These are phyloP conservation scores for Phrixothrix hirtus DNA, from an alignment of 2,888 invertebrate genomes.

Conservation along the genomic window DNA sequence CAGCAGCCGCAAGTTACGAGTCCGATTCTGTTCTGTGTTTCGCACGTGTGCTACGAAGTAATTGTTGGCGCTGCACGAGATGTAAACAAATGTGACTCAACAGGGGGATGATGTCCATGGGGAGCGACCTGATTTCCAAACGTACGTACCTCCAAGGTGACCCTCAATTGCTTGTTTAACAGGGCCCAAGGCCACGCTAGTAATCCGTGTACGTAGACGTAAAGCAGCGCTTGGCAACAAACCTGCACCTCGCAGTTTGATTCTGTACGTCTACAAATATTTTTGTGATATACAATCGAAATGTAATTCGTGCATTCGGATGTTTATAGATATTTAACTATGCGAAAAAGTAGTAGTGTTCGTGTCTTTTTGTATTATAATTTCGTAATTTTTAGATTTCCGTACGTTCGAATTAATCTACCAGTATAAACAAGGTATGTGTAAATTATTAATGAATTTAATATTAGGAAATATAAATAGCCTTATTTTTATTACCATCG, in stretches of 20 bases:
- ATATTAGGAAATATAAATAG: too few species aligned
- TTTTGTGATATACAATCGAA: conserved; percentile 38
- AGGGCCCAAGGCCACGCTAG: conserved; percentile 44
- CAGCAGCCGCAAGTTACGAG: conserved; percentile 8
- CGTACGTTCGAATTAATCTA: too few species aligned
- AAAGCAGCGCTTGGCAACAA: conserved; percentile 47
- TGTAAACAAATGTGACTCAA: conserved; percentile 31
- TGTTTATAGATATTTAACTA: conserved; percentile 7
- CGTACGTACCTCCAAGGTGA: conserved; percentile 46
- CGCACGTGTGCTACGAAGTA: conserved; percentile 3
- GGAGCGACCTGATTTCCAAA: conserved; percentile 32
- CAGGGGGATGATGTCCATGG: conserved; percentile 37
- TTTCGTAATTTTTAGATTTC: too few species aligned
- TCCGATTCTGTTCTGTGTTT: neutral
- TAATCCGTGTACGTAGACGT: conserved; percentile 44
- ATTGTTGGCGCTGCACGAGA: conserved; percentile 7
- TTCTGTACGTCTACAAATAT: conserved; percentile 46
- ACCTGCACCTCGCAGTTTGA: conserved; percentile 41
- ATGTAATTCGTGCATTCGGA: conserved; percentile 13
- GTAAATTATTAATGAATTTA: too few species aligned
- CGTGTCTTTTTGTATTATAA: too few species aligned
- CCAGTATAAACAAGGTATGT: too few species aligned
- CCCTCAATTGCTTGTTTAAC: conserved; percentile 48
- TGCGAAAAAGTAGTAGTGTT: too few species aligned
- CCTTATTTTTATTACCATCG: too few species aligned